phyloP scores from a whole-genome alignment of 2,888 invertebrate species.

The Tuberolachnus salignus region DNA sequence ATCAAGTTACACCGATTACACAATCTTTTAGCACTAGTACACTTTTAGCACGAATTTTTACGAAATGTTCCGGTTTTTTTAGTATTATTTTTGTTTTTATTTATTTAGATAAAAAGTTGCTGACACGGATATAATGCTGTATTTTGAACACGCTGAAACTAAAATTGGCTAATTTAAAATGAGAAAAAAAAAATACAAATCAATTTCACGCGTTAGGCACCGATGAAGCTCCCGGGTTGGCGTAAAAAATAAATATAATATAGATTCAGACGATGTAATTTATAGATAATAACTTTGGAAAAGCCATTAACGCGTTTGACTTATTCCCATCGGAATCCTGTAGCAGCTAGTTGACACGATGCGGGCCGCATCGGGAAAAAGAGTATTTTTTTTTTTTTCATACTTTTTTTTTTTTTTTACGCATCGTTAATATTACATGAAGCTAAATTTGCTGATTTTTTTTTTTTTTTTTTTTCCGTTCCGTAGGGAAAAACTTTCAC shows the following conservation, averaged over 20 bases:
- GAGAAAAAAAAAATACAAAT: too few relatives aligned
- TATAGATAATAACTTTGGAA: slow-evolving; percentile 41
- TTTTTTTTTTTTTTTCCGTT: slow-evolving; percentile 12
- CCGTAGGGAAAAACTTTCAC: slow-evolving; percentile 53
- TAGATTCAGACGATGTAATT: slow-evolving; percentile 30
- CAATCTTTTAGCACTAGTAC: too few relatives aligned
- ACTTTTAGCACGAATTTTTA: too few relatives aligned
- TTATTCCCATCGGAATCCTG: slow-evolving; percentile 39
- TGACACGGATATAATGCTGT: neutral
- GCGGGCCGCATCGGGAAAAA: slow-evolving; percentile 14
- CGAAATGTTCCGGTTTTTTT: too few relatives aligned
- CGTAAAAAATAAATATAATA: neutral
- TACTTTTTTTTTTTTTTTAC: slow-evolving; percentile 30
- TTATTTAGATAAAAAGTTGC: too few relatives aligned
- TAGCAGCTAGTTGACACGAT: slow-evolving; percentile 8
- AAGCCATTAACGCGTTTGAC: slow-evolving; percentile 53
- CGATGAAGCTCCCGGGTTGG: too few relatives aligned
- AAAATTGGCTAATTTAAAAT: too few relatives aligned
- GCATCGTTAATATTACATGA: slow-evolving; percentile 54
- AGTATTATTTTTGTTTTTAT: too few relatives aligned
- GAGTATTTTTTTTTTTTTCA: slow-evolving; percentile 19
- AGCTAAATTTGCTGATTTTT: slow-evolving; percentile 52
- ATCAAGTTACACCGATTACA: too few relatives aligned
- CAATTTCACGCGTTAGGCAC: neutral
- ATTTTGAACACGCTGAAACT: neutral